phyloP scores from a whole-genome alignment of 2,113 vertebrate species.

The Manacus vitellinus region DNA sequence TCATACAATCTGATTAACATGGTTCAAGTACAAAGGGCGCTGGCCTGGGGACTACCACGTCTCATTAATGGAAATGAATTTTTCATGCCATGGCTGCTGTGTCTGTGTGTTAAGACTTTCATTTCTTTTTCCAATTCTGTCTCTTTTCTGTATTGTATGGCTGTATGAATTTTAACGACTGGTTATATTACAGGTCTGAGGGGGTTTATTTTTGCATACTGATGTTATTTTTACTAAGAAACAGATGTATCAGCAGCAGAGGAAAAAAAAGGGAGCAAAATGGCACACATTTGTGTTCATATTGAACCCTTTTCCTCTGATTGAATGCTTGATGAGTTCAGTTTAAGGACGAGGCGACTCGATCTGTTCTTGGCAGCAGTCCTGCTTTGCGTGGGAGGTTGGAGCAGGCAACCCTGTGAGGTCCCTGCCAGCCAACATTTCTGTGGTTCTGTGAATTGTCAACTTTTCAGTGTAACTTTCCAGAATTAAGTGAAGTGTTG shows the following conservation, averaged over 20 bases:
- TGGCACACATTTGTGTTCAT: not conserved
- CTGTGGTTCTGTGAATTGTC: not conserved
- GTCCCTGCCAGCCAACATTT: not conserved
- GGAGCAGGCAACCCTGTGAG: not conserved
- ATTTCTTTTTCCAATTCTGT: not conserved
- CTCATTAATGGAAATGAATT: constrained; percentile 74
- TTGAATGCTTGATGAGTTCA: not conserved
- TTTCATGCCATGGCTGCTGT: constrained; percentile 55
- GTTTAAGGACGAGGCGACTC: not conserved
- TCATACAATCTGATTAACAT: constrained; percentile 75
- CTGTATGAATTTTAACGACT: not conserved
- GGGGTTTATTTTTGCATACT: not conserved
- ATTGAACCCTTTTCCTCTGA: not conserved
- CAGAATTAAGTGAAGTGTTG: not conserved
- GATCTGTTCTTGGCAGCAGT: not conserved
- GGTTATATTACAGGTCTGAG: not conserved
- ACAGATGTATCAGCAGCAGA: not conserved
- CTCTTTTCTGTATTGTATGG: not conserved
- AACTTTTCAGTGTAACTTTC: not conserved
- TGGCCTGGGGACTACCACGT: constrained; percentile 66
- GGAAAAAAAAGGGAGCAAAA: not conserved
- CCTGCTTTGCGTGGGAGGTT: not conserved
- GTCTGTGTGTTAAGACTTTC: constrained; percentile 34
- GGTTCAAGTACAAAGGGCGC: constrained; percentile 65
- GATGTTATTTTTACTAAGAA: constrained; percentile 24